Evolutionary conservation across 2,888 invertebrate genomes (phyloP), one percentile per base, ranked within the genome.

Genomic region (Minunthozetes semirufus): DNA sequence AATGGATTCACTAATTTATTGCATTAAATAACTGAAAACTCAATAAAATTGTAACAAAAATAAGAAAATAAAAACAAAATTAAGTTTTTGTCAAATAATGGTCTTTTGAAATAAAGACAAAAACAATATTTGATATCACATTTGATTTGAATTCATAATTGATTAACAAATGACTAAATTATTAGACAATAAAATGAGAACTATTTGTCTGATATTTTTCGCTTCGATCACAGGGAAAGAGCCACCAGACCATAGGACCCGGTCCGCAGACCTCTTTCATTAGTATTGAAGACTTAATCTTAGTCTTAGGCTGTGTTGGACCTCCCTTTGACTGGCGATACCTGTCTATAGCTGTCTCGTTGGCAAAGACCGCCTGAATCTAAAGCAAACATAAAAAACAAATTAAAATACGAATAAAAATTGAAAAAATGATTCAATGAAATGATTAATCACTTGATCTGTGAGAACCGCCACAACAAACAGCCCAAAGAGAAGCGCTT

Each of bases 401-500:
- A 13, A 59, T 27, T 59, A 19, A 22, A 59, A 59, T 13, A 5
- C 1, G 2, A 59, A 59, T 27, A 0, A 5, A 59, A 59, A 59
- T 27, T 33, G 11, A 42, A 13, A 11, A 42, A 42, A 42, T 42
- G 1, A 42, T 9, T 75, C n/a, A 68, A 38, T 72, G 29, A 72
- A 61, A 59, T 42, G 46, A 27, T 66, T 72, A 9, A 68, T n/a
- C 78, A 85, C 84, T 82, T 86, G 86, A 85, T 93, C 93, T 79
- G 90, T 88, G 83, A 93, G 88, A 78, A 94, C 92, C 59, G 91
- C 92, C 75, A 90, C 86, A 19, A 93, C 93, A 83, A 94, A 94
- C 81, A 94, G 87, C 11, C 93, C 93, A 84, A 94, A 94, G 33
- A 94, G 84, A 9, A 90, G 87, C 76, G 90, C 89, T 82, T 93